Base-by-base conservation (phyloP, 2,113 vertebrate genomes). In the Nipponia nippon region DNA sequence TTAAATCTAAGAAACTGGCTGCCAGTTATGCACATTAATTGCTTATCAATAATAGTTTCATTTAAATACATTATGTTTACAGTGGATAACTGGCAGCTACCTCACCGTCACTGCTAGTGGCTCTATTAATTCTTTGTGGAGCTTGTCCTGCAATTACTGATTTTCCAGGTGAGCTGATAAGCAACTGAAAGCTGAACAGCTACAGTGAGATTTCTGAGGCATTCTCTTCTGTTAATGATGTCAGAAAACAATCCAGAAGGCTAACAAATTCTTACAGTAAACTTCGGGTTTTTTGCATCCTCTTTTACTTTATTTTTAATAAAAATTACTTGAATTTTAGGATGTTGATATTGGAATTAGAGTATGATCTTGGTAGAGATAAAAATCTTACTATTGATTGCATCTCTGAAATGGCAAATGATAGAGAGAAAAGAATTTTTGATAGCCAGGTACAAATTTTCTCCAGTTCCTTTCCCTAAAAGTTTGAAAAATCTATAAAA, bases 231-330 rank as follows among this genome's bases (percentile, higher is more conserved):
- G 13, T 44, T 66, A 77, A n/a, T n/a, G 69, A 44, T 46, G 29
- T 27, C 27, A 69, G 67, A 70, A 83, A 83, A 65, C 12, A 65
- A 58, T 18, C 3, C 25, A 66, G 27, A 80, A 89, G 6, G 13
- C 9, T 34, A 71, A 61, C 3, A 71, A 61, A 10, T 49, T 85
- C 44, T 83, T 83, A 40, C 2, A 20, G 25, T 34, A 53, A 55
- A 3, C 2, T 7, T 70, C 11, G 5, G 2, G 0, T 0, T 0
- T 42, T 75, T 90, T 52, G 6, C 7, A 55, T 26, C 3, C 2
- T 53, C 6, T 47, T 56, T 56, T 61, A 34, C 7, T 16, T 14
- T 8, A 52, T 42, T 42, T 42, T 42, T 42, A 72, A 70, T 17
- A 47, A 86, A 67, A 77, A 26, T 44, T n/a, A 56, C 7, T 47